Conservation (phyloP, 2,113 vertebrate species). For the Scophthalmus maximus region DNA sequence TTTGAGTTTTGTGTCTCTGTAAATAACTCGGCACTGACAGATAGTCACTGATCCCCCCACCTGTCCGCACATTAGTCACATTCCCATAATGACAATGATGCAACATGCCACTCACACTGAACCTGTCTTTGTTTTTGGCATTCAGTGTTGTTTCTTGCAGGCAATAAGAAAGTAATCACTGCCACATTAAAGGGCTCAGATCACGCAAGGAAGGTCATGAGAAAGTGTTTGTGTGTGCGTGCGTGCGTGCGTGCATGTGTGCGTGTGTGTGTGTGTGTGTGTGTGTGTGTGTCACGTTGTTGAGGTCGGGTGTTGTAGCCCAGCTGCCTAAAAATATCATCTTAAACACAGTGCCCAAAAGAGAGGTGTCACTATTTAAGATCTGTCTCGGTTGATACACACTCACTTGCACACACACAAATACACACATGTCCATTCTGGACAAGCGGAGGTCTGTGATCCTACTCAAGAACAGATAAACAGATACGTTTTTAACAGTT, state of each 20-base stretch:
- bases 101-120: background rate
- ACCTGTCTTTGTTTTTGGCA: background rate
- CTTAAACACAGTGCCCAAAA: slow-evolving; percentile 48
- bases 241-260: no score
- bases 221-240: slow-evolving; percentile 12
- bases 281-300: slow-evolving; percentile 38
- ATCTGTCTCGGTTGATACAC: slow-evolving; percentile 28
- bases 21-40: slow-evolving; percentile 54
- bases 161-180: background rate
- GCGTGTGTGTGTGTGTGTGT: slow-evolving; percentile 16
- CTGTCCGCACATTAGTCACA: slow-evolving; percentile 37
- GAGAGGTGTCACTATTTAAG: slow-evolving; percentile 60
- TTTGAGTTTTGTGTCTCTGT: slow-evolving; percentile 30
- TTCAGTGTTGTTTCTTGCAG: background rate
- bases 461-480: slow-evolving; percentile 21
- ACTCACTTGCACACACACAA: slow-evolving; percentile 14
- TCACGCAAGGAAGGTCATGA: slow-evolving; percentile 13
- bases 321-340: slow-evolving; percentile 80
- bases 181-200: slow-evolving; percentile 5
- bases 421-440: slow-evolving; percentile 14
- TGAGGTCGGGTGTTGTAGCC: slow-evolving; percentile 64
- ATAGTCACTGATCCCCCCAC: slow-evolving; percentile 19
- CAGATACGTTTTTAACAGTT: background rate
- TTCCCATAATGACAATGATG: slow-evolving; percentile 10
- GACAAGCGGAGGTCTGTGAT: slow-evolving; percentile 6